Base-by-base conservation (phyloP, 2,797 vertebrate genomes). In the Sciurus vulgaris region DNA sequence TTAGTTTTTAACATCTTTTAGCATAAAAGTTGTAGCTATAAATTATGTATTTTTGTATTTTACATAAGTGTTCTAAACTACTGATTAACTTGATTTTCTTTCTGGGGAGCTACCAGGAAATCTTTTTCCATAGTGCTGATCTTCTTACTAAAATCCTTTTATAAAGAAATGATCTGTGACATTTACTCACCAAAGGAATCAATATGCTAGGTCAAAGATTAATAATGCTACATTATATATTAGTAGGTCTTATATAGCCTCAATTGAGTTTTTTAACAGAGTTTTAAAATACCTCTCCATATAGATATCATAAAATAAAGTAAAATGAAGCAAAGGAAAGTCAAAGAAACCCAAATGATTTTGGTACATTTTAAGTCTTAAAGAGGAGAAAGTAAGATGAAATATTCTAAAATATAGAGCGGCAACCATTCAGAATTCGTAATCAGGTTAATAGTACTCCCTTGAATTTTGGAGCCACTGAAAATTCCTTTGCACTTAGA, bases 181-280 rank as follows among this genome's bases (percentile, higher is more conserved):
- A 69, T 78, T 96, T 92, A 90, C 93, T 98, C 94, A 96, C 96
- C 51, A 97, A 97, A 98, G 96, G 95, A 98, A 94, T 77, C 49
- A 91, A 88, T 93, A n/a, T 70, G 65, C 91, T 84, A 93, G 89
- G 95, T 97, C 70, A 90, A 86, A 93, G 76, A 96, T 96, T 95
- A 94, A 86, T 81, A 89, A 65, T 95, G 96, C 74, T 96, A 17
- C 96, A 20, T 20, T 89, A 14, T 97, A 95, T 91, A 92, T 96
- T 95, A 89, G 72, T 85, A 92, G 95, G 15, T 97, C 76, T 51
- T 95, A 22, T 51, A 7, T 87, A 78, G 44, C 96, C 97, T 97
- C 88, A 85, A 63, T 96, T 95, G 92, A 97, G 89, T 81, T 97
- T 98, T 97, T 92, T 92, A 76, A 78, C 61, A 95, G 28, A 86